These are phyloP conservation scores for Accipiter cooperii DNA, from an alignment of 2,113 vertebrate species.

Conservation along the genomic window DNA sequence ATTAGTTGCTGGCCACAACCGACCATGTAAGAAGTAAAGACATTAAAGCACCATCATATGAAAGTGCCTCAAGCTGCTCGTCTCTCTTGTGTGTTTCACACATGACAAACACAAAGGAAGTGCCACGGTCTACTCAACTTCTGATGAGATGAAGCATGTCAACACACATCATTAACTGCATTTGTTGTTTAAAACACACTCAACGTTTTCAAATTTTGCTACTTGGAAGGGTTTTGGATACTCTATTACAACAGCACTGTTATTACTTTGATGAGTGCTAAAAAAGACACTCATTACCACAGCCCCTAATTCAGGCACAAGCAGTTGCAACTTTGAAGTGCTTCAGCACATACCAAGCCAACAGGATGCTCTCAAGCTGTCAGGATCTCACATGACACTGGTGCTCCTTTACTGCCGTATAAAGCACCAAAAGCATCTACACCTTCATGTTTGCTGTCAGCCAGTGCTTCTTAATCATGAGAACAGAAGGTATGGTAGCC, in stretches of 20 bases:
- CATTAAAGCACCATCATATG: background rate
- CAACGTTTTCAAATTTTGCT: background rate
- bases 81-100: background rate
- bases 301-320: background rate
- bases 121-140: fast-evolving
- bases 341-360: background rate
- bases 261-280: background rate
- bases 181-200: background rate
- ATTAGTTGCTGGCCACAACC: background rate
- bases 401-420: background rate
- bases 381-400: background rate
- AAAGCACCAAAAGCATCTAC: background rate
- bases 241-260: background rate
- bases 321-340: background rate
- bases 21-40: fast-evolving
- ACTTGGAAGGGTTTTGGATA: background rate
- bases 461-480: background rate
- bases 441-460: background rate
- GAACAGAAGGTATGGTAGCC: background rate
- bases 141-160: background rate
- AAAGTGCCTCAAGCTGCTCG: fast-evolving
- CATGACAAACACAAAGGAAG: background rate
- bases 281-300: background rate
- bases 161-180: background rate
- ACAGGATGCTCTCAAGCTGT: background rate